These are phyloP conservation scores for Thymelicus lineola DNA, from an alignment of 2,888 invertebrate genomes.

Conservation along the genomic window DNA sequence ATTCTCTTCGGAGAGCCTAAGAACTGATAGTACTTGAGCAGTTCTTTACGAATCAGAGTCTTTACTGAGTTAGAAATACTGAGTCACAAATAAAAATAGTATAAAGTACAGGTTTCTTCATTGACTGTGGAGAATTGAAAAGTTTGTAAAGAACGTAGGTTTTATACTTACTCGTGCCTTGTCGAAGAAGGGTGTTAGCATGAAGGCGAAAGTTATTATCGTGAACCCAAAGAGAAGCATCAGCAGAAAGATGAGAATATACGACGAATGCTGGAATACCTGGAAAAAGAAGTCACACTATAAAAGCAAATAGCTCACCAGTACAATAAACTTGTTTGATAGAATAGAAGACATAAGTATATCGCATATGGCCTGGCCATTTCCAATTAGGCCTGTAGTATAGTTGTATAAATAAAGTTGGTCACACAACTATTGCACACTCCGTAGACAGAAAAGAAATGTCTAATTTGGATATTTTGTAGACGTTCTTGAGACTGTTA, in stretches of 20 bases:
- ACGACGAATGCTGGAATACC: constrained; percentile 92
- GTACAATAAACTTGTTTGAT: no score
- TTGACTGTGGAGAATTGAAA: neutral
- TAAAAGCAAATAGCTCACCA: neutral
- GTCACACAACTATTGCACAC: neutral
- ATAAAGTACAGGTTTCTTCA: no score
- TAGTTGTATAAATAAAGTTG: neutral
- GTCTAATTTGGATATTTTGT: no score
- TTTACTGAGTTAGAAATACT: no score
- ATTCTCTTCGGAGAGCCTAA: no score
- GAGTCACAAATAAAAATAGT: no score
- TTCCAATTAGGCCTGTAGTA: no score
- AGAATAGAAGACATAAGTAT: no score
- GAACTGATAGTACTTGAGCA: no score
- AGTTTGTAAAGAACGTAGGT: neutral
- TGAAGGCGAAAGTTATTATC: constrained; percentile 92
- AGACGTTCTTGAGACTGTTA: no score
- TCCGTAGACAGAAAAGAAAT: neutral
- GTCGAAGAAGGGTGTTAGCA: constrained; percentile 94
- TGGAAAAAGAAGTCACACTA: constrained; percentile 54
- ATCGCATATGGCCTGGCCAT: no score
- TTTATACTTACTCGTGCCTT: constrained; percentile 88
- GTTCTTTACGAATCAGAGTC: no score
- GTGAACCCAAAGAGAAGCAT: constrained; percentile 92
- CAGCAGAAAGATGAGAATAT: constrained; percentile 90